These are phyloP conservation scores for Rhinichthys klamathensis DNA, from an alignment of 2,113 vertebrate species.

Conservation along the genomic window DNA sequence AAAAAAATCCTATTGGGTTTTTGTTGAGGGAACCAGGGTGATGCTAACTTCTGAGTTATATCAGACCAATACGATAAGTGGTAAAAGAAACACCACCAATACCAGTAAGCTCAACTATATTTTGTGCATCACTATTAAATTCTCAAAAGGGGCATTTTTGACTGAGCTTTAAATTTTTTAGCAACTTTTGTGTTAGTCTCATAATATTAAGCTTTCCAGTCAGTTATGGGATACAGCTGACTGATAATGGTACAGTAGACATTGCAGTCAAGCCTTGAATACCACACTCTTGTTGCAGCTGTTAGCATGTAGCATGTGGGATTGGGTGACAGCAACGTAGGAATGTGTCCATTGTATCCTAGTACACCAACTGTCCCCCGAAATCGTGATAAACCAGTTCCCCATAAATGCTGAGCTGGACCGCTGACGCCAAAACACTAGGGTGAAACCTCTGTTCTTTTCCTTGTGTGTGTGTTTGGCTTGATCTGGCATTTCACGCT, in stretches of 20 bases:
- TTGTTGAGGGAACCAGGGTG: too few relatives aligned
- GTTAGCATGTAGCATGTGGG: slow-evolving; percentile 55
- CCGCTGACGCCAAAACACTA: neutral
- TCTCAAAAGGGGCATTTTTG: too few relatives aligned
- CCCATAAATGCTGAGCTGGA: slow-evolving; percentile 3
- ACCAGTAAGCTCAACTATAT: too few relatives aligned
- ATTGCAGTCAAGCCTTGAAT: neutral
- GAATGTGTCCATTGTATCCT: slow-evolving; percentile 62
- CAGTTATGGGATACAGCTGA: neutral
- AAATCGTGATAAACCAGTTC: slow-evolving; percentile 67
- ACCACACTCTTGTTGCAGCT: slow-evolving; percentile 12
- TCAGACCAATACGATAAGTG: too few relatives aligned
- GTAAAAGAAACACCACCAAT: too few relatives aligned
- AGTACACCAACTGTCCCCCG: slow-evolving; percentile 62
- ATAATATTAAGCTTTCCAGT: neutral
- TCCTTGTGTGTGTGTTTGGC: neutral
- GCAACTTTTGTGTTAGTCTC: neutral
- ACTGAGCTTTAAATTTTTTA: too few relatives aligned
- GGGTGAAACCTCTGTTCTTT: neutral
- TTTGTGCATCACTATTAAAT: too few relatives aligned
- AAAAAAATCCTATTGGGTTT: too few relatives aligned
- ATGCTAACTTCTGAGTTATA: too few relatives aligned
- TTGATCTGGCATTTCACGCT: neutral
- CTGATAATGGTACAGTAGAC: neutral
- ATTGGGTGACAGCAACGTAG: slow-evolving; percentile 43